These are phyloP conservation scores for Chrysolina americana DNA, from an alignment of 2,888 invertebrate genomes.

Conservation along the genomic window DNA sequence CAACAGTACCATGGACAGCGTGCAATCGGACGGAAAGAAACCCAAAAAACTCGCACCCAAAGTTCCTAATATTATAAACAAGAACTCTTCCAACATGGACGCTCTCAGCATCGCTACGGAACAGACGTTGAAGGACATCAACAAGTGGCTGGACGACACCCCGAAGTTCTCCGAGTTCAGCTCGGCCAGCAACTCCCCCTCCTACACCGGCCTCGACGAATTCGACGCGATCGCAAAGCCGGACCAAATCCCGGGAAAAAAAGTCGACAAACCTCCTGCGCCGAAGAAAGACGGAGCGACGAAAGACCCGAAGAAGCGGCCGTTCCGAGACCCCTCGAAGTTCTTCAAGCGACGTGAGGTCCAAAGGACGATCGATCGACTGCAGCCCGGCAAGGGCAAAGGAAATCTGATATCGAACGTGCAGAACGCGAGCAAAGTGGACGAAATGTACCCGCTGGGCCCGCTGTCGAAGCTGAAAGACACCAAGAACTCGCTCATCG, in stretches of 20 bases:
- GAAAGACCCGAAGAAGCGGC: slow-evolving; percentile 71
- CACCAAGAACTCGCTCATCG: slow-evolving; percentile 72
- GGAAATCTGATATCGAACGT: slow-evolving; percentile 85
- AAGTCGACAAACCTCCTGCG: slow-evolving; percentile 64
- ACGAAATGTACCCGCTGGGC: slow-evolving; percentile 74
- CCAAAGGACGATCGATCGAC: slow-evolving; percentile 85
- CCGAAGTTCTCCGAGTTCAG: slow-evolving; percentile 83
- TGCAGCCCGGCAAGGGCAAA: slow-evolving; percentile 91
- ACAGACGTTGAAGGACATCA: slow-evolving; percentile 88
- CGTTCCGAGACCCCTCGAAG: slow-evolving; percentile 67
- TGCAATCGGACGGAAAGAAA: slow-evolving; percentile 57
- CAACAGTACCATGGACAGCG: slow-evolving; percentile 61
- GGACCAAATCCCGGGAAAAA: slow-evolving; percentile 66
- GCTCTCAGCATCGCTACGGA: slow-evolving; percentile 81
- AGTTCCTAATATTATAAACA: slow-evolving; percentile 54
- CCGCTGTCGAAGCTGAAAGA: slow-evolving; percentile 74
- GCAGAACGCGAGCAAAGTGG: slow-evolving; percentile 72
- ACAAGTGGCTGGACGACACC: slow-evolving; percentile 90
- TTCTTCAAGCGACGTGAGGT: slow-evolving; percentile 77
- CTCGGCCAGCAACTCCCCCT: slow-evolving; percentile 84
- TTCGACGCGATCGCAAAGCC: slow-evolving; percentile 65
- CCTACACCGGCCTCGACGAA: slow-evolving; percentile 74
- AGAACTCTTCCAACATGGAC: slow-evolving; percentile 70
- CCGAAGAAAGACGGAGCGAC: slow-evolving; percentile 64
- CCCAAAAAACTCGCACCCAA: slow-evolving; percentile 51